A percentile compares a stretch with the other conserved stretches of the same genome.
These are phyloP conservation scores for Drosophila erecta DNA, from an alignment of 1,140 invertebrate species.

Conservation along the genomic window DNA sequence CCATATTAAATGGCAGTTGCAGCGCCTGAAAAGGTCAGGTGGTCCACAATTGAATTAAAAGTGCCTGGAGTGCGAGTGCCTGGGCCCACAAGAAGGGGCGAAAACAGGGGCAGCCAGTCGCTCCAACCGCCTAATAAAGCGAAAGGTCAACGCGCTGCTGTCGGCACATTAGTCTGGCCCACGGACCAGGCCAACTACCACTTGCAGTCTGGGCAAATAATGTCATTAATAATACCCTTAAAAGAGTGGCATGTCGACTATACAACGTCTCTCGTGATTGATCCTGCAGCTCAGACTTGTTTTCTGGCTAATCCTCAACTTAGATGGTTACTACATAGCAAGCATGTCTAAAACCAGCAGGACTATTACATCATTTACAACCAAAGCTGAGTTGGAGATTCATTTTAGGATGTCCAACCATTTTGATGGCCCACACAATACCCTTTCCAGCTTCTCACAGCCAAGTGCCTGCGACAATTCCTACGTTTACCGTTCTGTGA, in stretches of 20 bases:
- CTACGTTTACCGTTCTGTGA: constrained; percentile 53
- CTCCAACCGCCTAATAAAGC: constrained; percentile 58
- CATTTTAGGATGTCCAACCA: neutral
- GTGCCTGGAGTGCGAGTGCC: constrained; percentile 48
- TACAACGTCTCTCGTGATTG: neutral
- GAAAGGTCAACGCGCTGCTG: constrained; percentile 64
- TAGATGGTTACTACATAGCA: neutral
- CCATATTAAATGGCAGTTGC: constrained; percentile 56
- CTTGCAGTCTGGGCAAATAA: constrained; percentile 49
- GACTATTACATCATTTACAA: too few relatives aligned
- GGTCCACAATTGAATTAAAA: constrained; percentile 78
- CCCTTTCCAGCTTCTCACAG: constrained; percentile 7
- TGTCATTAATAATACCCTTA: constrained; percentile 62
- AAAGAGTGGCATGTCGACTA: neutral
- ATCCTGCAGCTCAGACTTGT: neutral
- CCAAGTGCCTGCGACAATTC: constrained; percentile 40
- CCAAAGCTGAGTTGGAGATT: too few relatives aligned
- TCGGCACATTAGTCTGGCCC: constrained; percentile 50
- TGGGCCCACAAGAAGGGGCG: constrained; percentile 8
- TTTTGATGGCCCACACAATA: neutral
- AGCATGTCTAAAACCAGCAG: too few relatives aligned
- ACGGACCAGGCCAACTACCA: constrained; percentile 29
- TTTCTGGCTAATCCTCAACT: neutral
- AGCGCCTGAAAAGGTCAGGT: constrained; percentile 72
- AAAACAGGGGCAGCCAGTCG: constrained; percentile 6